phyloP scores from a whole-genome alignment of 2,888 invertebrate species.

The Leptopilina syphax region DNA sequence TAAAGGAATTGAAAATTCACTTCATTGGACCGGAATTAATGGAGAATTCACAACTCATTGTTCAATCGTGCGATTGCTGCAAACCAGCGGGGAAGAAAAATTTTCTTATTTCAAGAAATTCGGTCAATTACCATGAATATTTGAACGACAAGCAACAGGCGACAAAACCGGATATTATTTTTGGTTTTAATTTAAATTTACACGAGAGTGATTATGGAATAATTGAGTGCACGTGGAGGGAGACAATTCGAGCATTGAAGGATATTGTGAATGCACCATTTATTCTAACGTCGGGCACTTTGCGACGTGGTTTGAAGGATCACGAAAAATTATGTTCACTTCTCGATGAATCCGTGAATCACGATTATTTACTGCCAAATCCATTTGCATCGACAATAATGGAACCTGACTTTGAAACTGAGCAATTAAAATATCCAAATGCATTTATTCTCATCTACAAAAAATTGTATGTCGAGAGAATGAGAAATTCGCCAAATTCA shows the following conservation, averaged over 20 bases:
- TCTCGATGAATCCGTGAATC: constrained; percentile 52
- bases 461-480: neutral
- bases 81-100: constrained; percentile 28
- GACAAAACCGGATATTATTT: constrained; percentile 62
- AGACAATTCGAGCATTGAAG: constrained; percentile 58
- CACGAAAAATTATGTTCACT: constrained; percentile 60
- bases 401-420: constrained; percentile 67
- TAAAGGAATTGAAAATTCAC: constrained; percentile 61
- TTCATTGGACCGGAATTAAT: constrained; percentile 71
- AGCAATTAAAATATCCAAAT: constrained; percentile 68
- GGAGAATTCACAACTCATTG: constrained; percentile 29
- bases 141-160: constrained; percentile 50
- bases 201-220: constrained; percentile 60
- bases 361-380: constrained; percentile 60
- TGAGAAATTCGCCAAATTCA: neutral
- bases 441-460: constrained; percentile 66
- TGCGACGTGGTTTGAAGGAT: constrained; percentile 62
- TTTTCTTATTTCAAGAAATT: constrained; percentile 52
- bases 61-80: neutral
- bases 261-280: constrained; percentile 63
- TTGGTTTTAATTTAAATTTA: constrained; percentile 67
- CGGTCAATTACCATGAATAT: constrained; percentile 62
- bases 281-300: constrained; percentile 65
- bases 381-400: constrained; percentile 67
- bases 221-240: constrained; percentile 66